These are phyloP conservation scores for Doryteuthis pealeii DNA, from an alignment of 1,140 invertebrate genomes.

Conservation along the genomic window DNA sequence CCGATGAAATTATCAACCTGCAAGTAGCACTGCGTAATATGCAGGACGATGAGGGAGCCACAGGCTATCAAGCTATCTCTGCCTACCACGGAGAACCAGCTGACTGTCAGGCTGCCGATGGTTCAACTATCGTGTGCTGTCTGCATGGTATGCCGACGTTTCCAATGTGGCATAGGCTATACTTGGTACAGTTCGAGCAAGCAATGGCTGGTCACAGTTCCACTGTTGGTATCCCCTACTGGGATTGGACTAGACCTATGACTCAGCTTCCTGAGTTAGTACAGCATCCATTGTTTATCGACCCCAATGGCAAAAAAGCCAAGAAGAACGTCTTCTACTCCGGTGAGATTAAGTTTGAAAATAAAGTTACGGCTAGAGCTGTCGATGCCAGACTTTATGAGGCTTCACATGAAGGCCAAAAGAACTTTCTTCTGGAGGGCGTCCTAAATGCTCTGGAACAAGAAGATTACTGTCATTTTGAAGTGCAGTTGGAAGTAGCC, in stretches of 20 bases:
- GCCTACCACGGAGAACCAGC: conserved; percentile 32
- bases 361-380: conserved; percentile 25
- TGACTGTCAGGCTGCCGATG: conserved; percentile 18
- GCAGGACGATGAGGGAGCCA: conserved; percentile 19
- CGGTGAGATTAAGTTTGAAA: conserved; percentile 22
- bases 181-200: conserved; percentile 24
- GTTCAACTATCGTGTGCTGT: conserved; percentile 23
- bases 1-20: conserved; percentile 19
- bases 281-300: conserved; percentile 21
- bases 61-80: conserved; percentile 24
- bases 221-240: conserved; percentile 11
- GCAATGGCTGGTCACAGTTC: conserved; percentile 7
- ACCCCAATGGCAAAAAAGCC: conserved; percentile 17
- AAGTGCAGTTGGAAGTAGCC: conserved; percentile 34
- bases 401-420: conserved; percentile 21
- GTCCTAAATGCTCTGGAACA: conserved; percentile 32
- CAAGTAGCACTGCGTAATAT: conserved; percentile 20
- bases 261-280: conserved; percentile 6
- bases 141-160: conserved; percentile 32
- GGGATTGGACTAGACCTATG: conserved; percentile 14
- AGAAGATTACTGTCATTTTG: conserved; percentile 34
- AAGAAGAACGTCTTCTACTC: conserved; percentile 26
- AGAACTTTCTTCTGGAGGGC: conserved; percentile 20
- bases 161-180: conserved; percentile 35
- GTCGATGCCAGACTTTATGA: conserved; percentile 30